These are phyloP conservation scores for Fistularia commersonii DNA, from an alignment of 2,797 vertebrate genomes.

Conservation along the genomic window DNA sequence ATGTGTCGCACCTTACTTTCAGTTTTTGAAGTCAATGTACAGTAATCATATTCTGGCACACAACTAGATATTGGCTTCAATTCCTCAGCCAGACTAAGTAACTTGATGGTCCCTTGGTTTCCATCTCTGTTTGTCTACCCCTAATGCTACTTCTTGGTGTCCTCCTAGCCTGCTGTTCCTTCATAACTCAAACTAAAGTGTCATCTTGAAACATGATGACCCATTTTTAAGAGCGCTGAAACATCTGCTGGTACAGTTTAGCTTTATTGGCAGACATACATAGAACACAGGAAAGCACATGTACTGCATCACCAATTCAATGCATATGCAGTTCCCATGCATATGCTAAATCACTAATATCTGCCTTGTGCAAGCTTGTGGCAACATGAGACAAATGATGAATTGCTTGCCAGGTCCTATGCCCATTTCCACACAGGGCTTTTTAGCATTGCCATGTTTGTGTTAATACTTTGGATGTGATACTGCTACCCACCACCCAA, in stretches of 20 bases:
- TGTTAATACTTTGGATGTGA: constrained; percentile 64
- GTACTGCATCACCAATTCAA: neutral
- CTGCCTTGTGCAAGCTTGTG: constrained; percentile 24
- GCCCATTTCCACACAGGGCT: constrained; percentile 47
- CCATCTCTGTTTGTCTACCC: constrained; percentile 18
- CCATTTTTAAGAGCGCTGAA: constrained; percentile 5
- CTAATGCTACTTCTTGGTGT: constrained; percentile 10
- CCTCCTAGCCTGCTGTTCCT: constrained; percentile 6
- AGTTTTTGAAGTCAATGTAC: constrained; percentile 29
- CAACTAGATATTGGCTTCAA: constrained; percentile 25
- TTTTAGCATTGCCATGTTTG: constrained; percentile 60
- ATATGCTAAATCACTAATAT: constrained; percentile 24
- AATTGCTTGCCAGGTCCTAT: constrained; percentile 55
- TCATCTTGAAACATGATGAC: constrained; percentile 22
- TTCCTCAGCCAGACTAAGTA: constrained; percentile 12
- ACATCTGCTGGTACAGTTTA: constrained; percentile 24
- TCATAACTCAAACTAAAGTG: constrained; percentile 13
- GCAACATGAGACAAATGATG: constrained; percentile 53
- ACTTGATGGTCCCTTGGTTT: constrained; percentile 62
- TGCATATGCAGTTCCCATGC: constrained; percentile 8
- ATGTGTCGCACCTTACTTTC: constrained; percentile 34
- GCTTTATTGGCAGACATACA: neutral
- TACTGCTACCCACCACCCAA: constrained; percentile 61
- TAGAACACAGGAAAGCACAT: neutral
- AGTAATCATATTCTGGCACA: constrained; percentile 44